Conservation (phyloP, 2,888 invertebrate species). For the Zygogramma bicolorata region DNA sequence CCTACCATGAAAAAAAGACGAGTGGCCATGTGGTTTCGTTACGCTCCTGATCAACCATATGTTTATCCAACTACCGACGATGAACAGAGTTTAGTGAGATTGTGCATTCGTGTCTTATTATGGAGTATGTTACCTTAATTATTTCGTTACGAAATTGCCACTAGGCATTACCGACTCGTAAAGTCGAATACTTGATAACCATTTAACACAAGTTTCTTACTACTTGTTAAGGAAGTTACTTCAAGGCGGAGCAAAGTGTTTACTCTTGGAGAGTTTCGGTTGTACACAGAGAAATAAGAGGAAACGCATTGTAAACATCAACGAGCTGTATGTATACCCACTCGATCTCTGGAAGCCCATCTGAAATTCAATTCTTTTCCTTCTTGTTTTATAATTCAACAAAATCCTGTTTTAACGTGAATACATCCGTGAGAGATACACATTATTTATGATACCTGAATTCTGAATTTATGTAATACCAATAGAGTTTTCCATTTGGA, state of each 20-base stretch:
- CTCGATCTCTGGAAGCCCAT: too few species aligned
- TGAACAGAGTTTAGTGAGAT: neutral
- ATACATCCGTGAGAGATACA: too few species aligned
- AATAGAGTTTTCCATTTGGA: too few species aligned
- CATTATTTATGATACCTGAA: too few species aligned
- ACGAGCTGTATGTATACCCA: too few species aligned
- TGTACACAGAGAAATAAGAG: neutral
- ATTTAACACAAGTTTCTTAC: conserved; percentile 3
- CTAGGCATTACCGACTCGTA: conserved; percentile 5
- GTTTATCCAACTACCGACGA: neutral
- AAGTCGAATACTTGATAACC: neutral
- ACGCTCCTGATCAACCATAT: conserved; percentile 1
- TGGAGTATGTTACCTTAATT: conserved; percentile 9
- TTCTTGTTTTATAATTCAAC: too few species aligned
- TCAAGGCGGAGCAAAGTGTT: neutral
- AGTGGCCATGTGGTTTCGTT: conserved; percentile 2
- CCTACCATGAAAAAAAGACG: neutral
- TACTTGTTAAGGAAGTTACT: neutral
- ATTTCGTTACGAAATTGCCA: conserved; percentile 5
- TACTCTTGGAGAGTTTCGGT: neutral
- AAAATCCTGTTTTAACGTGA: too few species aligned
- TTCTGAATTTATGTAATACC: too few species aligned
- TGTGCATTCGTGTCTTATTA: conserved; percentile 2
- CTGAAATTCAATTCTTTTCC: too few species aligned
- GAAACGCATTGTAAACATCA: too few species aligned